phyloP scores from a whole-genome alignment of 2,113 vertebrate species.

The Orycteropus afer region DNA sequence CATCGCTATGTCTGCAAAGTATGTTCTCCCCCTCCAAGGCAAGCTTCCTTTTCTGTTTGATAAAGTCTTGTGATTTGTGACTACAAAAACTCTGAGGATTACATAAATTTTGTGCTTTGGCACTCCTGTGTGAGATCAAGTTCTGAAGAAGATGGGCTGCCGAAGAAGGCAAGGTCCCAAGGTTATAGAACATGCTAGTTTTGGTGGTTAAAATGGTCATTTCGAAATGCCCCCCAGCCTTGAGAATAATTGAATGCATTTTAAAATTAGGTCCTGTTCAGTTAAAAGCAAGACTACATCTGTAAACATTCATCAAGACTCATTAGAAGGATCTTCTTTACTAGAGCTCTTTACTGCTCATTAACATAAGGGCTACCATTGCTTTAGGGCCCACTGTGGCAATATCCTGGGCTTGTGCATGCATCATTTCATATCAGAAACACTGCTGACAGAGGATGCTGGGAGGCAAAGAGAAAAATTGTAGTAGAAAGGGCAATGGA shows the following conservation, averaged over 20 bases:
- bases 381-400: accelerated
- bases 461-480: background rate
- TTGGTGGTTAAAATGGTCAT: slow-evolving; percentile 31
- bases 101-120: slow-evolving; percentile 60
- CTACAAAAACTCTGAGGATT: slow-evolving; percentile 65
- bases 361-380: background rate
- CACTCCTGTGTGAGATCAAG: slow-evolving; percentile 24
- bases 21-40: slow-evolving; percentile 70
- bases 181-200: slow-evolving; percentile 7
- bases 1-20: slow-evolving; percentile 68
- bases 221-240: slow-evolving; percentile 22
- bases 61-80: slow-evolving; percentile 77
- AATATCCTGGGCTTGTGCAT: background rate
- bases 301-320: background rate
- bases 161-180: background rate
- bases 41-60: slow-evolving; percentile 72
- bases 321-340: background rate
- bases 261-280: slow-evolving; percentile 58
- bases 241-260: slow-evolving; percentile 45
- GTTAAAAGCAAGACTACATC: slow-evolving; percentile 14
- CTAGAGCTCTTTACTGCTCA: background rate
- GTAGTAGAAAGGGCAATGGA: background rate
- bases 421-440: background rate
- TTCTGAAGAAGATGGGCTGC: background rate
- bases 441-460: background rate